Percentiles rank a stretch among this genome's conserved stretches.
phyloP scores from a whole-genome alignment of 2,113 vertebrate species.

The Puntigrus tetrazona region DNA sequence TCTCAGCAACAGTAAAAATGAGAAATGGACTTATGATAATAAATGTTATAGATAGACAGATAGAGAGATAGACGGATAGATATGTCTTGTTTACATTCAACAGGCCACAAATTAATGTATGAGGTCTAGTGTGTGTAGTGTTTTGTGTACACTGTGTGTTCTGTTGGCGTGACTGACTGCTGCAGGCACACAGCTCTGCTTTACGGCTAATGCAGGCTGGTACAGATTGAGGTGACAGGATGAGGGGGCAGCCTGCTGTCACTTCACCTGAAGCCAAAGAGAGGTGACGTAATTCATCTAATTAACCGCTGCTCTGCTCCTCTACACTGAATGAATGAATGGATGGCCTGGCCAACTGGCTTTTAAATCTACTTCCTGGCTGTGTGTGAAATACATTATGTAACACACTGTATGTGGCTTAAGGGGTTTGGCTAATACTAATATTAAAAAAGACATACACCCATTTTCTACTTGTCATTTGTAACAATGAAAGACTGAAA shows the following conservation, averaged over 20 bases:
- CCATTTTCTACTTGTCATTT: neutral
- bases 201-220: neutral
- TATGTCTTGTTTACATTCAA: constrained; percentile 30
- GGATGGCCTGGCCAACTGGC: neutral
- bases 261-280: constrained; percentile 40
- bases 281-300: constrained; percentile 40
- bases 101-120: neutral
- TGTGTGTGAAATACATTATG: neutral
- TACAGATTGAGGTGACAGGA: neutral
- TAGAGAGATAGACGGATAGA: neutral
- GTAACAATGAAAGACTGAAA: neutral
- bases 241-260: constrained; percentile 31
- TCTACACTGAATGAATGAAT: neutral
- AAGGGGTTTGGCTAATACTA: neutral
- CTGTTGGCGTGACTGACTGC: neutral
- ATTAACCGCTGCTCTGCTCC: constrained; percentile 45
- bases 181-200: neutral
- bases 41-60: neutral
- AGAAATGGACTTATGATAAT: too few relatives aligned
- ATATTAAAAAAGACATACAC: neutral
- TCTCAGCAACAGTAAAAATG: too few relatives aligned
- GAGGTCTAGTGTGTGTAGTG: neutral
- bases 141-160: constrained; percentile 15
- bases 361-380: neutral
- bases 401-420: neutral